phyloP scores from a whole-genome alignment of 1,140 invertebrate genomes.

The Condylostylus longicornis region DNA sequence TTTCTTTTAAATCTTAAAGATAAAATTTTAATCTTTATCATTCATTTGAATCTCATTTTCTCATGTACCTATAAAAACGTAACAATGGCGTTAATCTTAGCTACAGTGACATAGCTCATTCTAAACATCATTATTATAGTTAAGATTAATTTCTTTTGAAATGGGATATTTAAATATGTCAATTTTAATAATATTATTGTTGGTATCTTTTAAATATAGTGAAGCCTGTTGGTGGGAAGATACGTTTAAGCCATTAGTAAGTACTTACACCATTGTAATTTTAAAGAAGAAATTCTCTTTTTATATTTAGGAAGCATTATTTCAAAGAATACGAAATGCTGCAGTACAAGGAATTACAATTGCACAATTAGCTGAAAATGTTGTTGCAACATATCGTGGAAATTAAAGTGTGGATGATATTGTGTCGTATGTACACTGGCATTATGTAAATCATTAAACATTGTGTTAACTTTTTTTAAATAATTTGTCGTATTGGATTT shows the following conservation, averaged over 20 bases:
- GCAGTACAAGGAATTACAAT: not conserved
- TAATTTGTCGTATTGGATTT: too few species aligned
- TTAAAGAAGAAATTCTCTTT: too few species aligned
- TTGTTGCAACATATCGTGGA: slow-evolving; percentile 1
- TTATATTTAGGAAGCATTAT: not conserved
- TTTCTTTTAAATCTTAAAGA: too few species aligned
- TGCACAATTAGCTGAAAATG: not conserved
- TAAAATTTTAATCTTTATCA: too few species aligned
- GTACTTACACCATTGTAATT: too few species aligned
- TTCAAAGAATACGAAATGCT: not conserved
- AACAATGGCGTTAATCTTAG: too few species aligned
- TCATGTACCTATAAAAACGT: too few species aligned
- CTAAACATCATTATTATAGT: not conserved
- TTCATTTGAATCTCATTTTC: too few species aligned
- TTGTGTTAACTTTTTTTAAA: too few species aligned
- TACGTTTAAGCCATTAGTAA: not conserved
- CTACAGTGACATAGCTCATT: not conserved
- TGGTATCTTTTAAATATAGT: not conserved
- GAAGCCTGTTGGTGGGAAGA: not conserved
- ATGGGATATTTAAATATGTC: not conserved
- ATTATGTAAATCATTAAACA: too few species aligned
- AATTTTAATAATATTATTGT: not conserved
- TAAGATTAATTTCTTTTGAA: not conserved
- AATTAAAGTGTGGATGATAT: too few species aligned
- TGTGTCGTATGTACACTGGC: too few species aligned